phyloP scores from a whole-genome alignment of 1,140 invertebrate genomes.

The Leptinotarsa defecta region DNA sequence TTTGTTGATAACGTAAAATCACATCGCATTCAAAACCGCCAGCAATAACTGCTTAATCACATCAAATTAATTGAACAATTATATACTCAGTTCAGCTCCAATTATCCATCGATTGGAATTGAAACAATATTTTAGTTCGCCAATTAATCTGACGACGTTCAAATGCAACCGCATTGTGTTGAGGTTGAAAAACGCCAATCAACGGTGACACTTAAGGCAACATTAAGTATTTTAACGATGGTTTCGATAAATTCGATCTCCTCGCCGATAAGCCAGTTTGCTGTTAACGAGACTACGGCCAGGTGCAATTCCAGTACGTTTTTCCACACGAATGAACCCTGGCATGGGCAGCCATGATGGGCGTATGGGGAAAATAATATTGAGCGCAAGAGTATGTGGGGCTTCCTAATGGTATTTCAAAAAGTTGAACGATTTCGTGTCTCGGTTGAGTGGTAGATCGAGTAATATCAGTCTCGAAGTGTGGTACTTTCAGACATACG shows the following conservation, averaged over 20 bases:
- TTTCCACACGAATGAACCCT: conserved; percentile 41
- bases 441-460: too few species aligned
- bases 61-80: too few species aligned
- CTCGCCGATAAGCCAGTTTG: conserved; percentile 34
- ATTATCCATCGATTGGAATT: neutral
- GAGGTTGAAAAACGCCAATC: conserved; percentile 30
- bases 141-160: neutral
- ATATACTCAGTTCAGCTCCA: neutral
- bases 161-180: conserved; percentile 14
- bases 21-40: too few species aligned
- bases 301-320: conserved; percentile 37
- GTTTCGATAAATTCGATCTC: conserved; percentile 36
- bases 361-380: neutral
- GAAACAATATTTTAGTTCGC: neutral
- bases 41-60: too few species aligned
- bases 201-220: conserved; percentile 36
- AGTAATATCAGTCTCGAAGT: too few species aligned
- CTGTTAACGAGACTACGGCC: conserved; percentile 39
- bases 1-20: too few species aligned
- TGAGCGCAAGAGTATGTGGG: too few species aligned
- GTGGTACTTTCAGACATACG: too few species aligned
- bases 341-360: neutral
- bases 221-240: conserved; percentile 40
- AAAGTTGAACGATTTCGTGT: too few species aligned
- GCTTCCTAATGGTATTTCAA: too few species aligned